A percentile compares a stretch with the other conserved stretches of the same genome.
Conservation (phyloP, 2,888 invertebrate species). For the Platynereis dumerilii region DNA sequence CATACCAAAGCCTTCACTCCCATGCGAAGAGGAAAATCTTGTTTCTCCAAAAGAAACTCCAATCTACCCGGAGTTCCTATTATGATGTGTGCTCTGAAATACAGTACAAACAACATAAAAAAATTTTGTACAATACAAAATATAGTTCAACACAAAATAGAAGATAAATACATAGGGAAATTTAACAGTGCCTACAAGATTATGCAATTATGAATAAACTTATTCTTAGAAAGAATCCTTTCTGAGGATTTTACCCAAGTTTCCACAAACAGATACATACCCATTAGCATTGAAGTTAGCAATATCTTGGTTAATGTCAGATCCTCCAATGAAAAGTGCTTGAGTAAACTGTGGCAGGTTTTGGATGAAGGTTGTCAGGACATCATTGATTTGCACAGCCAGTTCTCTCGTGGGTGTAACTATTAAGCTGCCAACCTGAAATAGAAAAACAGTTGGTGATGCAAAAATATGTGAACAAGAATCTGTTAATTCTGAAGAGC, state of each 20-base stretch:
- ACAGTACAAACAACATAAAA: too few species aligned
- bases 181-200: too few species aligned
- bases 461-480: too few species aligned
- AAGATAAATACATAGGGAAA: neutral
- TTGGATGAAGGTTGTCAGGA: constrained; percentile 57
- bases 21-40: constrained; percentile 22
- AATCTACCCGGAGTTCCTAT: constrained; percentile 95
- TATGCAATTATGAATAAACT: too few species aligned
- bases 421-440: constrained; percentile 80
- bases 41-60: constrained; percentile 73
- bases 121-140: too few species aligned
- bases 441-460: too few species aligned
- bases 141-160: too few species aligned
- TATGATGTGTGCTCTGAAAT: constrained; percentile 74
- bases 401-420: constrained; percentile 96
- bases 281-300: constrained; percentile 73
- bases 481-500: too few species aligned
- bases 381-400: constrained; percentile 82
- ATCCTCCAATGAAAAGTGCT: constrained; percentile 76
- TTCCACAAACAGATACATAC: too few species aligned
- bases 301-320: constrained; percentile 78
- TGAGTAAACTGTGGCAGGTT: constrained; percentile 55
- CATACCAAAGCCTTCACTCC: too few species aligned
- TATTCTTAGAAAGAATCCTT: too few species aligned
- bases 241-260: too few species aligned